Evolutionary conservation across 2,888 invertebrate genomes (phyloP), one percentile per base, ranked within the genome.

Genomic region (Athalia circularis): DNA sequence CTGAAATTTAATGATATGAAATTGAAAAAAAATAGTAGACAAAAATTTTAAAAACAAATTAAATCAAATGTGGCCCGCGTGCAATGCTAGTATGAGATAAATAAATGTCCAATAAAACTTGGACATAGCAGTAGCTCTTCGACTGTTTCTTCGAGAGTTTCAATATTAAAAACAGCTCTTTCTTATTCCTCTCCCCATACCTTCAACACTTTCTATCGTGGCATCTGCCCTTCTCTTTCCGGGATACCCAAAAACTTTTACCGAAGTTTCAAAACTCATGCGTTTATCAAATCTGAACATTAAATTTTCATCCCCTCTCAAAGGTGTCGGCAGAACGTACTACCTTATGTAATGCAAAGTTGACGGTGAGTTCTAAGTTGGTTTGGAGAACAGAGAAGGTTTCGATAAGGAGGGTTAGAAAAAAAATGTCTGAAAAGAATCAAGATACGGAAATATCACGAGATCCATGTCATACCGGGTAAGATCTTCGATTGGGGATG

Each of bases 281-380:
- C 75, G 75, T 62, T 75, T 48, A 75, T 62, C 62, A 75, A 64
- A 62, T 61, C 45, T 62, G 48, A 75, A 62, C 75, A 64, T 75
- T 75, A 75, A 75, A 75, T 75, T 75, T 75, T 75, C 75, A 75
- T 75, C 50, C 75, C 47, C 15, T 7, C 52, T 9, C 50, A 75
- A 62, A 62, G 75, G 61, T 75, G 75, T 62, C 61, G 50, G 75
- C 75, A 62, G 59, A 75, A n/a, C 62, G 50, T 75, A 50, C 64
- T 59, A 43, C 43, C 45, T 65, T 62, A 48, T 52, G 62, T 75
- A 62, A 62, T 64, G 75, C 75, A 75, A 75, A 75, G 75, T 75
- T 64, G 62, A 48, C 50, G 50, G 62, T 45, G 62, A 59, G 62
- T 29, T 62, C 50, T n/a, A 15, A 29, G 48, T 50, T 61, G 75